These are phyloP conservation scores for Muscicapa adusta DNA, from an alignment of 2,113 vertebrate genomes.

Conservation along the genomic window DNA sequence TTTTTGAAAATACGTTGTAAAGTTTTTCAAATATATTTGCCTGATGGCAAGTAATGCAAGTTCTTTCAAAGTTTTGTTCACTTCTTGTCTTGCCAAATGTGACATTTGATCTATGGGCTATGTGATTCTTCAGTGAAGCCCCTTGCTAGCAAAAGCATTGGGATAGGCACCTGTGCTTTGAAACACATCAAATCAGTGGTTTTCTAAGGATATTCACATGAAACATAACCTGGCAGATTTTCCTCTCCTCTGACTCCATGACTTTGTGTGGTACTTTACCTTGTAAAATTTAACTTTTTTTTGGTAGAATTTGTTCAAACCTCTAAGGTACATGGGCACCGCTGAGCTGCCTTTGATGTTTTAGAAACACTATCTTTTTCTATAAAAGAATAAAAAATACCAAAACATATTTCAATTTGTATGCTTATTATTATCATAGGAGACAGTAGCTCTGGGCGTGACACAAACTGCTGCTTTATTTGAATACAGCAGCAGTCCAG, in stretches of 20 bases:
- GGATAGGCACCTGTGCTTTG: neutral
- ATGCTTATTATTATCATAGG: neutral
- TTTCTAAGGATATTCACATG: neutral
- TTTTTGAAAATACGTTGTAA: neutral
- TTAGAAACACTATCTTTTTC: neutral
- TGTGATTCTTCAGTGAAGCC: neutral
- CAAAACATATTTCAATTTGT: neutral
- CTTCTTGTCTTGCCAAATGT: neutral
- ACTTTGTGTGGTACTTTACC: neutral
- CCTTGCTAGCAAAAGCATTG: neutral
- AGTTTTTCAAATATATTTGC: neutral
- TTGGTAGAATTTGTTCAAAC: neutral
- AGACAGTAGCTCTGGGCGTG: neutral
- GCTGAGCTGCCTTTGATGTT: neutral
- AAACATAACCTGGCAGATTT: neutral
- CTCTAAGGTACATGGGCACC: neutral
- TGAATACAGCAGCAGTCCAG: neutral
- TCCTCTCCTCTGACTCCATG: neutral
- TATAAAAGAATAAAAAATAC: neutral
- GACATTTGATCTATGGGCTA: neutral
- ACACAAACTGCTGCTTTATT: neutral
- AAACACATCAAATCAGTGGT: neutral
- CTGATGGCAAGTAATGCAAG: neutral
- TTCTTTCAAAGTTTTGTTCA: neutral
- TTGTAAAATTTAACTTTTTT: neutral